phyloP scores from a whole-genome alignment of 1,140 invertebrate genomes.

The Telenomus remus region DNA sequence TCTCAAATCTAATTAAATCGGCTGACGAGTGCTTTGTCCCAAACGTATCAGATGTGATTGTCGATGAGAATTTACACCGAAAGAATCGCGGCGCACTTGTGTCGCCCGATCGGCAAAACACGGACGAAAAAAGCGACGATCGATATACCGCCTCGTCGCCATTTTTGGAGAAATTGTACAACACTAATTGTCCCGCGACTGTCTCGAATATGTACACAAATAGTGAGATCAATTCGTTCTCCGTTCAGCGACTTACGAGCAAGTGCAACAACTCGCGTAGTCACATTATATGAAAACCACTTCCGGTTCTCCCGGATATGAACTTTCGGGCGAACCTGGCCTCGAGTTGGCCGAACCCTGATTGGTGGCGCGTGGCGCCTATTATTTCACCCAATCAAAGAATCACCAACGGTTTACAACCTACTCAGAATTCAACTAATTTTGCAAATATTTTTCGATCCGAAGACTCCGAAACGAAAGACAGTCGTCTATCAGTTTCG shows the following conservation, averaged over 20 bases:
- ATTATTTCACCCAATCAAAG: slow-evolving; percentile 68
- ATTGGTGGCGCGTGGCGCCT: slow-evolving; percentile 72
- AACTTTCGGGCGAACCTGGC: slow-evolving; percentile 75
- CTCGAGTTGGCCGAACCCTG: slow-evolving; percentile 63
- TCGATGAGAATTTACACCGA: slow-evolving; percentile 58
- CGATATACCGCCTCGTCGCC: slow-evolving; percentile 64
- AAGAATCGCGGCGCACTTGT: slow-evolving; percentile 54
- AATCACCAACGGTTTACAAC: slow-evolving; percentile 41
- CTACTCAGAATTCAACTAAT: slow-evolving; percentile 36
- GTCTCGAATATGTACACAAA: slow-evolving; percentile 21
- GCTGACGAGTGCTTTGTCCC: slow-evolving; percentile 63
- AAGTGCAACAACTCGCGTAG: slow-evolving; percentile 64
- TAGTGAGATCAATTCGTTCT: slow-evolving; percentile 65
- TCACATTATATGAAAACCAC: slow-evolving; percentile 89
- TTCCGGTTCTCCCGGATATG: slow-evolving; percentile 83
- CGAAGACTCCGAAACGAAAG: slow-evolving; percentile 30
- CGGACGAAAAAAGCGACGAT: slow-evolving; percentile 63
- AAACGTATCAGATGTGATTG: slow-evolving; percentile 59
- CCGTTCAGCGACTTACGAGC: slow-evolving; percentile 70
- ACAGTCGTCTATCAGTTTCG: slow-evolving; percentile 18
- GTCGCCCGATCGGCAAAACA: slow-evolving; percentile 56
- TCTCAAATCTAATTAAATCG: slow-evolving; percentile 61
- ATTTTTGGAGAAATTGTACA: slow-evolving; percentile 46
- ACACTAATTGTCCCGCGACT: slow-evolving; percentile 22
- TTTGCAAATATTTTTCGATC: slow-evolving; percentile 35